Evolutionary conservation across 2,113 vertebrate species (phyloP).

Genomic region (Candoia aspera): DNA sequence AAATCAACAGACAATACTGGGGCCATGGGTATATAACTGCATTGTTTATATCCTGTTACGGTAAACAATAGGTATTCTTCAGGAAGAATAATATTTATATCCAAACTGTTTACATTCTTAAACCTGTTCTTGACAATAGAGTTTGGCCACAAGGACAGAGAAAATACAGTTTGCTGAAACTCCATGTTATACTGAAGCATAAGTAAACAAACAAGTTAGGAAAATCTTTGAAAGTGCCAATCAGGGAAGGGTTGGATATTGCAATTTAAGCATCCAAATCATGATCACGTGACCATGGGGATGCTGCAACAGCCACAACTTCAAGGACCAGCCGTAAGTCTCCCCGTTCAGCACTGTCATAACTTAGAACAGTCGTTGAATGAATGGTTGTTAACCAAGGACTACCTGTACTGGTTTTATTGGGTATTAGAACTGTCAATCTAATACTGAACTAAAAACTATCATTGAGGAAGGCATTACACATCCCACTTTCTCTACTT

Average conservation of each 20-base stretch:
- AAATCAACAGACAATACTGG: slow-evolving; percentile 33
- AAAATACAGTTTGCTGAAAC: background rate
- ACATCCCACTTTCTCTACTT: background rate
- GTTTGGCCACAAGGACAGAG: background rate
- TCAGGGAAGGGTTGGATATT: background rate
- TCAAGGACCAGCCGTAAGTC: no score
- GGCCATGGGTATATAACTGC: background rate
- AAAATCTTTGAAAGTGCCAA: background rate
- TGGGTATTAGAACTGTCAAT: no score
- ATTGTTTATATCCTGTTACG: slow-evolving; percentile 9
- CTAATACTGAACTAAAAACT: background rate
- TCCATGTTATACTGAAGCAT: background rate
- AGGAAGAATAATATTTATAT: slow-evolving; percentile 52
- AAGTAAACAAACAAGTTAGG: background rate
- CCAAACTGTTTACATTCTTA: slow-evolving; percentile 37
- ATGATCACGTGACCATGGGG: no score
- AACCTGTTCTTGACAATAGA: background rate
- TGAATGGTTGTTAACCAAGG: no score
- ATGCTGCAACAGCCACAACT: no score
- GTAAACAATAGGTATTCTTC: slow-evolving; percentile 31
- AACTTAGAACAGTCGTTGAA: no score
- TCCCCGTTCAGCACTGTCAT: no score
- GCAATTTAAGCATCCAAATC: background rate
- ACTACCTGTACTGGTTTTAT: no score
- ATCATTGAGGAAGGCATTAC: background rate